Conservation (phyloP, 2,797 vertebrate genomes). For the Gouania willdenowi region DNA sequence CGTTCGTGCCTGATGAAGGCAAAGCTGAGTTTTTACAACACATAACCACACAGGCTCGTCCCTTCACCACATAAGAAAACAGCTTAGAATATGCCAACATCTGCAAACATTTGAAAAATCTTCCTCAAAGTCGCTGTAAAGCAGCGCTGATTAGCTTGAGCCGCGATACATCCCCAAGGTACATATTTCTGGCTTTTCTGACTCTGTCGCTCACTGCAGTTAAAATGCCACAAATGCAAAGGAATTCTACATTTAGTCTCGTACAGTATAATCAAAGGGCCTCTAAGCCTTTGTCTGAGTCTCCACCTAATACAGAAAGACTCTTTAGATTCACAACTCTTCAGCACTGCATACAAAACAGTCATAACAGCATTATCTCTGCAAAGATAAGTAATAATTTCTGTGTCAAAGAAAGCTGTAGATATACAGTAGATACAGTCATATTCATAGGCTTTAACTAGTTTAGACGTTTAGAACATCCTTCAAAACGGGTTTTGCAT, state of each 20-base stretch:
- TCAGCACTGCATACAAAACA: too few species aligned
- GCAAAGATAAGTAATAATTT: too few species aligned
- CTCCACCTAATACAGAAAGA: constrained; percentile 30
- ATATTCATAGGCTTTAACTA: too few species aligned
- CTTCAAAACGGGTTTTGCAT: too few species aligned
- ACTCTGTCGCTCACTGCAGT: constrained; percentile 29
- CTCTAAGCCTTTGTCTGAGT: constrained; percentile 14
- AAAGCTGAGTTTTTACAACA: constrained; percentile 70
- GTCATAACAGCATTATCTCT: too few species aligned
- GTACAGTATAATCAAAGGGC: constrained; percentile 41
- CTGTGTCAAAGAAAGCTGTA: too few species aligned
- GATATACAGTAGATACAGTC: too few species aligned
- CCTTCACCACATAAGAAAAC: constrained; percentile 71
- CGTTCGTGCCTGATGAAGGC: constrained; percentile 64
- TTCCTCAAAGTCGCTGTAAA: constrained; percentile 64
- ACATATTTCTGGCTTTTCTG: constrained; percentile 43
- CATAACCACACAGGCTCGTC: constrained; percentile 66
- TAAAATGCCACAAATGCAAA: constrained; percentile 19
- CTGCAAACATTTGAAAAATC: constrained; percentile 81
- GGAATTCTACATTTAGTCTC: constrained; percentile 23
- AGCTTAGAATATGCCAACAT: constrained; percentile 76
- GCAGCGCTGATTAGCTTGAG: constrained; percentile 49
- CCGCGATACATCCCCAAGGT: constrained; percentile 43
- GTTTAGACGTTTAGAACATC: too few species aligned
- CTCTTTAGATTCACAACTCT: constrained; percentile 33